Evolutionary conservation across 2,888 invertebrate genomes (phyloP).

Genomic region (Athalia rosae): DNA sequence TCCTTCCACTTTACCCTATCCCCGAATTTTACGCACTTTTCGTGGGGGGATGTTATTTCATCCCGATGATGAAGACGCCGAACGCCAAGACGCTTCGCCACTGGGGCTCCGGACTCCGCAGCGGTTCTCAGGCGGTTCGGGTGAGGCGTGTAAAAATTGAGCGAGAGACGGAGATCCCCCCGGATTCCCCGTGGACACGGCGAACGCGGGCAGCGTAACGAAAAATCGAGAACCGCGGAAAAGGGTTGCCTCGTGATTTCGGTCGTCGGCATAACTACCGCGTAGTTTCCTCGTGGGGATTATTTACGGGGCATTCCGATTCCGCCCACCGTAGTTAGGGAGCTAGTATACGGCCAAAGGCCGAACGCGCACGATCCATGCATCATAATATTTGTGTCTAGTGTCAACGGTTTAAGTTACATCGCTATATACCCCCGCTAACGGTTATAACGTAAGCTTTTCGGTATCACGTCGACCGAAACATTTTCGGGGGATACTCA

Average conservation of each 20-base stretch:
- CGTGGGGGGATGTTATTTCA: conserved; percentile 31
- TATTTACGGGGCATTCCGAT: conserved; percentile 62
- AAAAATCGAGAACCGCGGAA: conserved; percentile 28
- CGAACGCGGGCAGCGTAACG: not conserved
- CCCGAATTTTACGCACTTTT: conserved; percentile 1
- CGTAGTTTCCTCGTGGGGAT: conserved; percentile 53
- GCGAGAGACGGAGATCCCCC: too few species aligned
- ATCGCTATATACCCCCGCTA: not conserved
- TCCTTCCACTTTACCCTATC: not conserved
- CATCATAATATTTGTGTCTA: conserved; percentile 67
- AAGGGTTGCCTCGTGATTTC: conserved; percentile 11
- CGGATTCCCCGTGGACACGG: too few species aligned
- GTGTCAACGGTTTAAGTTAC: conserved; percentile 65
- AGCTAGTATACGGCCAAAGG: conserved; percentile 54
- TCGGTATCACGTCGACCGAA: not conserved
- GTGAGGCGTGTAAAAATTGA: too few species aligned
- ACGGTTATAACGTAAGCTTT: not conserved
- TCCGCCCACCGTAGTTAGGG: conserved; percentile 59
- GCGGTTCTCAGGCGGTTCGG: conserved; percentile 18
- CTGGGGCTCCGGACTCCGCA: not conserved
- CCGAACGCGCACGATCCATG: conserved; percentile 54
- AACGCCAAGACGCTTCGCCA: conserved; percentile 28
- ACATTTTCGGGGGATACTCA: not conserved
- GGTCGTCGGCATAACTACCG: conserved; percentile 35
- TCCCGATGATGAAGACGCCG: conserved; percentile 33